phyloP scores from a whole-genome alignment of 2,113 vertebrate genomes.

The Myxocyprinus asiaticus region DNA sequence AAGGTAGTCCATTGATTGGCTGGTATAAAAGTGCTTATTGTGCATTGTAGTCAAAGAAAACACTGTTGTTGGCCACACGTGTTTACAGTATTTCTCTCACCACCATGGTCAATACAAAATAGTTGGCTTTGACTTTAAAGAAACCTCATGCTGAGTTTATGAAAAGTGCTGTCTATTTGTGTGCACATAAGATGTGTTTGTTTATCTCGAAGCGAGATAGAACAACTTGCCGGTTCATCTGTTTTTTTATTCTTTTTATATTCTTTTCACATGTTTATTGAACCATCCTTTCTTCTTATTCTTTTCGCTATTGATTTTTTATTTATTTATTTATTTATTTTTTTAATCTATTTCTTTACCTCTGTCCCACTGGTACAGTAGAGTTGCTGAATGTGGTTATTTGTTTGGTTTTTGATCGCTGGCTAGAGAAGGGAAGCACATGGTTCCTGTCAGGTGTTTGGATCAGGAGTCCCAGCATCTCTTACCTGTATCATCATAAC shows the following conservation, averaged over 20 bases:
- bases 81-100: not conserved
- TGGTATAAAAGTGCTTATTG: too few relatives aligned
- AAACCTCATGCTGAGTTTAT: not conserved
- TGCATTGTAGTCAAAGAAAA: not conserved
- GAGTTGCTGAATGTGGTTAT: conserved; percentile 20
- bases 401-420: conserved; percentile 7
- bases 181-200: not conserved
- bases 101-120: not conserved
- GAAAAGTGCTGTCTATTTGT: not conserved
- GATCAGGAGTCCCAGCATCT: not conserved
- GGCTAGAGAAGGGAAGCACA: not conserved
- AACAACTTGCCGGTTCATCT: conserved; percentile 23
- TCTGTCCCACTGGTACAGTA: not conserved
- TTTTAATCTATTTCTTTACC: not conserved
- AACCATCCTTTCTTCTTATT: not conserved
- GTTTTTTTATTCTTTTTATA: conserved; percentile 1
- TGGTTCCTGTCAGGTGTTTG: conserved; percentile 10
- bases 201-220: conserved; percentile 1
- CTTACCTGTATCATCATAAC: conserved; percentile 7
- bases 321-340: too few relatives aligned
- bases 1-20: too few relatives aligned
- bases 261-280: not conserved
- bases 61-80: not conserved
- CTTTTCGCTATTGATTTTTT: not conserved
- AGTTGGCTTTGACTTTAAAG: not conserved